phyloP scores from a whole-genome alignment of 2,888 invertebrate genomes.

The Scaptomyza caliginosa region DNA sequence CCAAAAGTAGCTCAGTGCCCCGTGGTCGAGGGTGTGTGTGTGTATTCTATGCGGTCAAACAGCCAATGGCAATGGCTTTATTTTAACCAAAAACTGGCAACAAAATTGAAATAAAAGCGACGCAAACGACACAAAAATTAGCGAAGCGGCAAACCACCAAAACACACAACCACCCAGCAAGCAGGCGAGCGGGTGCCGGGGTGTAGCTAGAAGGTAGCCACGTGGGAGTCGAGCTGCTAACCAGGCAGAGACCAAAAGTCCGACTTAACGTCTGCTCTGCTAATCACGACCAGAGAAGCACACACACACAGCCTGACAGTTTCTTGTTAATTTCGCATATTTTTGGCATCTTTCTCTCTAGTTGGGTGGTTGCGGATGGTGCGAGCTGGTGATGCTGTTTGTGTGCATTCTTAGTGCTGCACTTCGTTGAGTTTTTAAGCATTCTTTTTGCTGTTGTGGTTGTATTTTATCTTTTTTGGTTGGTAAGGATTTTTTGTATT shows the following conservation, averaged over 20 bases:
- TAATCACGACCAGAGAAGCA: constrained; percentile 22
- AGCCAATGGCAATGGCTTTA: constrained; percentile 37
- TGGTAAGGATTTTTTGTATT: neutral
- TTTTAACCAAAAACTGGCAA: constrained; percentile 45
- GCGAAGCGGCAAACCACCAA: constrained; percentile 44
- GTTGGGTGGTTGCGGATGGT: neutral
- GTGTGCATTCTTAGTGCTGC: constrained; percentile 21
- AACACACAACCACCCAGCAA: constrained; percentile 2
- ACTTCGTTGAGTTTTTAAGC: constrained; percentile 22
- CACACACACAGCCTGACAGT: constrained; percentile 4
- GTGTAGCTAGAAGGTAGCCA: neutral
- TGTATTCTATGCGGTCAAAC: constrained; percentile 22
- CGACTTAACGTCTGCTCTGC: constrained; percentile 15
- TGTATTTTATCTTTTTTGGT: neutral
- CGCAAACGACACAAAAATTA: constrained; percentile 28
- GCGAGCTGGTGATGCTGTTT: neutral
- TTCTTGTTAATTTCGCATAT: constrained; percentile 47
- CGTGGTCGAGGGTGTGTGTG: constrained; percentile 8
- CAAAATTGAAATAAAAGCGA: constrained; percentile 61
- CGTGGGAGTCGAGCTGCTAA: constrained; percentile 17
- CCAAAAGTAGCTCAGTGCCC: constrained; percentile 1
- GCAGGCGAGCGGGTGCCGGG: neutral
- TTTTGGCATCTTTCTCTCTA: constrained; percentile 13
- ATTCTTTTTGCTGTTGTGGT: constrained; percentile 7
- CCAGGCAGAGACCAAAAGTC: constrained; percentile 2